Percentiles rank a stretch among this genome's conserved stretches.
These are phyloP conservation scores for Apamea anceps DNA, from an alignment of 2,888 invertebrate species.

Conservation along the genomic window DNA sequence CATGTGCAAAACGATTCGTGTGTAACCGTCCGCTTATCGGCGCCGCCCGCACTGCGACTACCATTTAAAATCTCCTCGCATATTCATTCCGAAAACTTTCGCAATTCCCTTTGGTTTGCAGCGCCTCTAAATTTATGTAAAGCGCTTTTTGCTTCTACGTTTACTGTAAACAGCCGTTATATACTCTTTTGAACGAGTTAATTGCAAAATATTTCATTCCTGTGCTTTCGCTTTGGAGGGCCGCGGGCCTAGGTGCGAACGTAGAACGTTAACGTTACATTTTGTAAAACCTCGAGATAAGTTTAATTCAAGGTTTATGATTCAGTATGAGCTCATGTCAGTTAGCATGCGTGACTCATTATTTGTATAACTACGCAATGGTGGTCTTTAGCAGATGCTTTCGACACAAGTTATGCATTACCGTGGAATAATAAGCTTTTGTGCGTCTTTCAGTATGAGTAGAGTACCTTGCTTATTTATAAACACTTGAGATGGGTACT, in stretches of 20 bases:
- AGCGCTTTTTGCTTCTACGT: conserved; percentile 70
- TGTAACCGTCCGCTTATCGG: conserved; percentile 66
- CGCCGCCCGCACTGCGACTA: conserved; percentile 60
- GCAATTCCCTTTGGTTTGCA: conserved; percentile 81
- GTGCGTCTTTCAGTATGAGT: conserved; percentile 2
- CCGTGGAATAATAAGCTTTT: conserved; percentile 36
- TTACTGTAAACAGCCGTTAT: conserved; percentile 53
- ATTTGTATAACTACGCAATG: conserved; percentile 61
- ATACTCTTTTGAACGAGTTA: conserved; percentile 52
- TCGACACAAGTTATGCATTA: conserved; percentile 41
- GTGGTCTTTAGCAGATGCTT: conserved; percentile 39
- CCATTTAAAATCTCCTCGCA: conserved; percentile 79
- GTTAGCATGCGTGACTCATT: conserved; percentile 65
- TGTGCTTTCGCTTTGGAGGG: conserved; percentile 41
- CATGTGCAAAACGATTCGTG: conserved; percentile 52
- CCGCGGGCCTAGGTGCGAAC: conserved; percentile 38
- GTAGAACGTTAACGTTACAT: conserved; percentile 39
- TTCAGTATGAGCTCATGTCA: conserved; percentile 70
- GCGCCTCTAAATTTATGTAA: conserved; percentile 77
- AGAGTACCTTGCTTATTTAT: conserved; percentile 26
- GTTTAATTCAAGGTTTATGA: conserved; percentile 67
- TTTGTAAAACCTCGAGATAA: conserved; percentile 58
- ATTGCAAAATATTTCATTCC: conserved; percentile 59
- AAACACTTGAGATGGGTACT: not conserved
- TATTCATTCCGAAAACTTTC: conserved; percentile 83